Evolutionary conservation across 2,113 vertebrate genomes (phyloP), one percentile per base, ranked within the genome.

Genomic region (Oncorhynchus nerka): DNA sequence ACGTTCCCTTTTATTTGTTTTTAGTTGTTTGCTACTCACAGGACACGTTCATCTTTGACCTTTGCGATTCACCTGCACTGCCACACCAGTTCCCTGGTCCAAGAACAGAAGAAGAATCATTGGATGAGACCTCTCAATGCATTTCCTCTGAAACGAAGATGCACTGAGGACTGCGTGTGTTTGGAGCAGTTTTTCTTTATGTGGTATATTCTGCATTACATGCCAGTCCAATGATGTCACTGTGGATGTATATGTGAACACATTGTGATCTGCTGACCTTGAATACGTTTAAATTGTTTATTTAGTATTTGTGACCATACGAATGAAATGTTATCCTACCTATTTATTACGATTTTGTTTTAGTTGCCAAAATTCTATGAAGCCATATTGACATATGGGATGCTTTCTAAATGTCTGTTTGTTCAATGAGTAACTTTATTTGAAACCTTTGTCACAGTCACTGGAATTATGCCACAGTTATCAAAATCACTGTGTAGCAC

Each of bases 201-300:
- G 26, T 5, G 9, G 55, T 81, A 73, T 75, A 81, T 24, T 39
- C 79, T 34, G 70, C 79, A 62, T 80, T 32, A 75, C 72, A 64
- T 64, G 68, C 76, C 72, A 61, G 73, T 70, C 75, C 78, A 39
- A 69, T 71, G 62, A 78, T 68, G 69, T 84, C 78, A 87, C 79
- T 77, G 81, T 77, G 69, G 78, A 73, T 80, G 76, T 81, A 19
- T 5, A 78, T 30, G 73, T 79, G 62, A 75, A 87, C 77, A 62
- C 20, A 1, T 8, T 22, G 13, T 8, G 59, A 62, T n/a, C 19
- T 62, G 59, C 13, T 55, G 51, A 55, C 51, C 51, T 15, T 55
- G 16, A 19, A 19, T 19, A 55, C 5, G 5, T 8, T n/a, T 62
- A 3, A 45, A 45, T 45, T 1, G 39, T 62, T 62, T 62, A 1